A percentile compares a stretch with the other conserved stretches of the same genome.
phyloP scores from a whole-genome alignment of 2,888 invertebrate genomes.

The Xylota sylvarum region DNA sequence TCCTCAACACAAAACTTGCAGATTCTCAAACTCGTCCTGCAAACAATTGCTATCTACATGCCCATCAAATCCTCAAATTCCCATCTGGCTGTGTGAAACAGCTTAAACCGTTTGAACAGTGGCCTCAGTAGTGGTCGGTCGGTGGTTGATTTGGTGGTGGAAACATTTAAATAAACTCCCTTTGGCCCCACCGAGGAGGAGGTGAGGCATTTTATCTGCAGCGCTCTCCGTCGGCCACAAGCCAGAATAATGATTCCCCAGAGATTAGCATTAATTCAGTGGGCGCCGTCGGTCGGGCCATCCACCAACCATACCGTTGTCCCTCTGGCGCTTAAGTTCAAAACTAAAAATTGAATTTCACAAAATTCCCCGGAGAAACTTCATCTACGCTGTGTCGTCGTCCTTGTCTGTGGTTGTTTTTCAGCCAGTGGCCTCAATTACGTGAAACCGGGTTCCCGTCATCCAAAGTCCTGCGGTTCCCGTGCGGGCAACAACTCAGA shows the following conservation, averaged over 20 bases:
- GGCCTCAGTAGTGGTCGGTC: slow-evolving; percentile 35
- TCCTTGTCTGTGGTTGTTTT: slow-evolving; percentile 38
- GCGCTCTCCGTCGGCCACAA: slow-evolving; percentile 38
- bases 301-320: too few species aligned
- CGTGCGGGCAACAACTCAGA: background rate
- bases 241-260: slow-evolving; percentile 65
- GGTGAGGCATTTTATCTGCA: slow-evolving; percentile 35
- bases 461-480: slow-evolving; percentile 3
- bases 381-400: slow-evolving; percentile 17
- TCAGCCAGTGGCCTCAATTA: slow-evolving; percentile 57
- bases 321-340: slow-evolving; percentile 35
- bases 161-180: slow-evolving; percentile 69
- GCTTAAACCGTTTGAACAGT: slow-evolving; percentile 51
- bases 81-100: slow-evolving; percentile 51
- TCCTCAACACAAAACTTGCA: slow-evolving; percentile 58
- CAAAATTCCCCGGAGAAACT: slow-evolving; percentile 51
- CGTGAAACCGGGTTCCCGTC: slow-evolving; percentile 21
- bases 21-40: slow-evolving; percentile 40
- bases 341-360: slow-evolving; percentile 69
- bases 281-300: slow-evolving; percentile 19
- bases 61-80: slow-evolving; percentile 65
- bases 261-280: slow-evolving; percentile 72
- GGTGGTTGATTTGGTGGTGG: slow-evolving; percentile 47
- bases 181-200: background rate
- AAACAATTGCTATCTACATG: slow-evolving; percentile 64